phyloP scores from a whole-genome alignment of 2,113 vertebrate species.

The Notiomystis cincta region DNA sequence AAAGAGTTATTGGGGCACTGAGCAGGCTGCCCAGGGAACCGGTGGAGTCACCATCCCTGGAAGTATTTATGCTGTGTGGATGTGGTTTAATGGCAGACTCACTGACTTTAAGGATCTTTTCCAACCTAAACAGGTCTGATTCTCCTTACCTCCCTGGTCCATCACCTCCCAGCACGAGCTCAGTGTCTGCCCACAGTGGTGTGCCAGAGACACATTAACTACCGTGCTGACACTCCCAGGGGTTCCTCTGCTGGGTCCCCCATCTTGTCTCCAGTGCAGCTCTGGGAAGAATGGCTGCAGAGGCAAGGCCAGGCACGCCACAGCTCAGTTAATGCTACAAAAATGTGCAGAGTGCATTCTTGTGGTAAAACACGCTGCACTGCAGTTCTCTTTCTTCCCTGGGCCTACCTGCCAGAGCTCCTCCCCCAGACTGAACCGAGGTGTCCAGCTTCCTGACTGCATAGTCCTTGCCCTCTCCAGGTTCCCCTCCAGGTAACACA shows the following conservation, averaged over 20 bases:
- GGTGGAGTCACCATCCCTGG: background rate
- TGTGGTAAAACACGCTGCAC: background rate
- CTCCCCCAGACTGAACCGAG: background rate
- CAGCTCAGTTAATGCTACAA: background rate
- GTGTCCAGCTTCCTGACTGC: background rate
- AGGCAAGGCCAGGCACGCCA: background rate
- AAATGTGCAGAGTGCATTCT: background rate
- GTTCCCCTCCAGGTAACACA: background rate
- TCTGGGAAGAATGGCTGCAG: background rate
- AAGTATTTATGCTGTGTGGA: background rate
- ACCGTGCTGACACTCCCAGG: background rate
- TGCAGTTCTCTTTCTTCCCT: background rate
- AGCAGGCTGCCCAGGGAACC: background rate
- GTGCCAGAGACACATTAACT: background rate
- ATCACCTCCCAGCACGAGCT: background rate
- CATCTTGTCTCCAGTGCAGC: background rate
- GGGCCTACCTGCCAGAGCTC: background rate
- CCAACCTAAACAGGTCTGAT: background rate
- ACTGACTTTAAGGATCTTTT: background rate
- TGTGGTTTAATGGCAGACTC: background rate
- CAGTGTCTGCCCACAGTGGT: fast-evolving
- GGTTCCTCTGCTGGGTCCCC: background rate
- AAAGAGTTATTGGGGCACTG: background rate
- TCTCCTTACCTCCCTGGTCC: background rate
- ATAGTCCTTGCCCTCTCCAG: background rate